These are phyloP conservation scores for Erynnis tages DNA, from an alignment of 2,888 invertebrate species.

Conservation along the genomic window DNA sequence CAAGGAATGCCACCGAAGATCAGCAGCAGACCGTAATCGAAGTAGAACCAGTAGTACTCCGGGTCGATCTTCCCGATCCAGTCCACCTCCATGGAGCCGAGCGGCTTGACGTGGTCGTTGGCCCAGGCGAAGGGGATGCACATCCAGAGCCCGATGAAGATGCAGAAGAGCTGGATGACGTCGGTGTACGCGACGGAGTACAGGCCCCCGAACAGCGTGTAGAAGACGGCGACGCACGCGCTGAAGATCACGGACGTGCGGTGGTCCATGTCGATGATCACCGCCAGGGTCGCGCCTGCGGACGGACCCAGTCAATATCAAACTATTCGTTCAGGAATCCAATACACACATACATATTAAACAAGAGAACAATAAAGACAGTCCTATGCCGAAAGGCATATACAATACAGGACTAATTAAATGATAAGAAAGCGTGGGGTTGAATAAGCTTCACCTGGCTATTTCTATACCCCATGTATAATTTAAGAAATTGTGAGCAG, in stretches of 20 bases:
- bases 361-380: too few species aligned
- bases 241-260: constrained; percentile 96
- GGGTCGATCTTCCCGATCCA: constrained; percentile 92
- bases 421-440: too few species aligned
- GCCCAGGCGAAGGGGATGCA: constrained; percentile 98
- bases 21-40: constrained; percentile 93
- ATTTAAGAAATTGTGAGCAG: too few species aligned
- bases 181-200: constrained; percentile 99
- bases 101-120: constrained; percentile 91
- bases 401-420: too few species aligned
- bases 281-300: constrained; percentile 95
- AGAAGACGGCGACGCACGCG: constrained; percentile 97
- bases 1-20: constrained; percentile 98
- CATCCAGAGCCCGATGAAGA: constrained; percentile 98
- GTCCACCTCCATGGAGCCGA: constrained; percentile 91
- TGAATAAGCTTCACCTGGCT: too few species aligned
- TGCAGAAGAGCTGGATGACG: constrained; percentile 98
- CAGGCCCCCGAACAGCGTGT: constrained; percentile 98
- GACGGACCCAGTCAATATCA: too few species aligned
- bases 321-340: too few species aligned
- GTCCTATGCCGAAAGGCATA: too few species aligned
- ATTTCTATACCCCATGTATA: too few species aligned
- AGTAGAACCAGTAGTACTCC: constrained; percentile 89
- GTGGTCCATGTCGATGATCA: constrained; percentile 98
- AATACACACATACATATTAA: too few species aligned